These are phyloP conservation scores for Manis crassicaudata DNA, from an alignment of 2,797 vertebrate species.

Conservation along the genomic window DNA sequence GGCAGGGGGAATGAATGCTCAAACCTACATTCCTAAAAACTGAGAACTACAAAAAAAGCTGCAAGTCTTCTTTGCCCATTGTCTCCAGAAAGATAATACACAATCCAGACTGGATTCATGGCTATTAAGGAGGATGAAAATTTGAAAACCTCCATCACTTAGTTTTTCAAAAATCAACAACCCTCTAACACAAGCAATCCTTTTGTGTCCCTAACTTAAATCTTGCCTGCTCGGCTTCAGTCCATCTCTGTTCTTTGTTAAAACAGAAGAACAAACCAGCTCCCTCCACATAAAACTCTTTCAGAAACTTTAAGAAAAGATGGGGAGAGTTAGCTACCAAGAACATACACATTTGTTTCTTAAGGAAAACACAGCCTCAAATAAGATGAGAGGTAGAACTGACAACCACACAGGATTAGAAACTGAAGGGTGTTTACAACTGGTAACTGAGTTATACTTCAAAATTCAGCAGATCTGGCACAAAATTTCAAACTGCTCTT, in stretches of 20 bases:
- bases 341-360: conserved; percentile 47
- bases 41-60: conserved; percentile 12
- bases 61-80: background rate
- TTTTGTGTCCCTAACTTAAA: conserved; percentile 60
- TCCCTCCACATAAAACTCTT: conserved; percentile 68
- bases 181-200: background rate
- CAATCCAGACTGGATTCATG: background rate
- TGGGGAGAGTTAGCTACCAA: conserved; percentile 35
- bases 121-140: background rate
- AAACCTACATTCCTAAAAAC: conserved; percentile 30
- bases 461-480: conserved; percentile 24
- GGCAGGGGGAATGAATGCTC: background rate
- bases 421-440: conserved; percentile 24
- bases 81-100: conserved; percentile 33
- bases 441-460: conserved; percentile 19
- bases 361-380: conserved; percentile 50
- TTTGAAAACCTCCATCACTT: conserved; percentile 55
- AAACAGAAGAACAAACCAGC: conserved; percentile 47
- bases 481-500: background rate
- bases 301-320: conserved; percentile 61
- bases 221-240: conserved; percentile 41
- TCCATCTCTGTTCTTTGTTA: conserved; percentile 64
- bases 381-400: conserved; percentile 10
- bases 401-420: background rate
- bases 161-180: conserved; percentile 57